Percentiles rank a stretch among this genome's conserved stretches.
phyloP scores from a whole-genome alignment of 2,113 vertebrate species.

The Tenrec ecaudatus region DNA sequence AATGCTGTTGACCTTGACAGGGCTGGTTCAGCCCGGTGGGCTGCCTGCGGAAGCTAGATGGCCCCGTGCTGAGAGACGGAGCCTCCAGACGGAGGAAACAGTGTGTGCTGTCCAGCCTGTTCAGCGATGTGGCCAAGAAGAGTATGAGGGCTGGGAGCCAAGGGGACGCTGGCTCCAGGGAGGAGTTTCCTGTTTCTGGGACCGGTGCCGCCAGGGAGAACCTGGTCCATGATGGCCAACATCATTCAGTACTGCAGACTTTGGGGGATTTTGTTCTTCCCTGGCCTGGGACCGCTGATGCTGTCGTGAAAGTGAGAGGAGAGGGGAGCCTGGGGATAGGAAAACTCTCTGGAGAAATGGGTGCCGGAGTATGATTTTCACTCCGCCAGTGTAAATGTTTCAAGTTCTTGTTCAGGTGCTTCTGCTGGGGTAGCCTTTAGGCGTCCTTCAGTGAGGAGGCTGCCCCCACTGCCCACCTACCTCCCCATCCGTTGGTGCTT shows the following conservation, averaged over 20 bases:
- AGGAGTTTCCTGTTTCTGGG: constrained; percentile 34
- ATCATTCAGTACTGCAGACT: background rate
- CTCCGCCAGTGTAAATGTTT: background rate
- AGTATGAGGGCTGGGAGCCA: background rate
- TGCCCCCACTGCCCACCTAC: background rate
- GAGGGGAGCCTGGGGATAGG: background rate
- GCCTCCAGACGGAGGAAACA: background rate
- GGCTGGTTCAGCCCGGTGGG: background rate
- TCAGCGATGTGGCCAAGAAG: background rate
- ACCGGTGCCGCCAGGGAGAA: background rate
- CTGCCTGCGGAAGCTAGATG: background rate
- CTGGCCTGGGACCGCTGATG: background rate
- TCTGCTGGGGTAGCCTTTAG: background rate
- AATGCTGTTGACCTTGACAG: background rate
- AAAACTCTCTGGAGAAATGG: background rate
- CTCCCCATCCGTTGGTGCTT: background rate
- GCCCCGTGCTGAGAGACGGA: background rate
- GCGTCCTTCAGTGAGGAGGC: background rate
- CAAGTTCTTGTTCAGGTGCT: background rate
- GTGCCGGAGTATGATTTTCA: background rate
- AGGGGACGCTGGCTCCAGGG: background rate
- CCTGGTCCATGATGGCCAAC: background rate
- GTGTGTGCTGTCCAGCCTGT: background rate
- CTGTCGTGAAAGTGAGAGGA: background rate
- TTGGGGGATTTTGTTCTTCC: background rate